Conservation (phyloP, 2,797 vertebrate genomes). For the Sus cebifrons region DNA sequence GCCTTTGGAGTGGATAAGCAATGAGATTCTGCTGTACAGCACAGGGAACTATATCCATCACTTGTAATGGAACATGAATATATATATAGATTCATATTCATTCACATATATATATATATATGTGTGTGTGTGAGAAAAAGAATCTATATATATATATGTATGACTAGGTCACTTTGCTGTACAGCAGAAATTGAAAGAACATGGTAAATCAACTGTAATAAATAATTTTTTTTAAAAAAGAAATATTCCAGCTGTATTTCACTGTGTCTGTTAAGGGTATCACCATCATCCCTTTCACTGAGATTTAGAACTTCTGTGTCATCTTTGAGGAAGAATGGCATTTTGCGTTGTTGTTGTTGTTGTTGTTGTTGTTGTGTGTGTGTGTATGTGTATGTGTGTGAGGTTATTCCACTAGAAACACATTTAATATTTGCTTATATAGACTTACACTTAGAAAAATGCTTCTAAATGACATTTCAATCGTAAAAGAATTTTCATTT, state of each 20-base stretch:
- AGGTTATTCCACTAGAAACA: conserved; percentile 31
- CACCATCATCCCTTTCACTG: neutral
- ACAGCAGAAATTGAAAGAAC: too few species aligned
- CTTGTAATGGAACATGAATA: too few species aligned
- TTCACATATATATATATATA: too few species aligned
- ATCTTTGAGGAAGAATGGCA: neutral
- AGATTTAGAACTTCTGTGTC: neutral
- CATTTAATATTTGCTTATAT: conserved; percentile 34
- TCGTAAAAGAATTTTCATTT: conserved; percentile 59
- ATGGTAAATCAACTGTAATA: too few species aligned
- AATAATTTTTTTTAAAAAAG: too few species aligned
- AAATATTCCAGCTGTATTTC: conserved; percentile 6
- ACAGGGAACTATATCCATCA: too few species aligned
- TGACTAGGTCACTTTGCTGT: too few species aligned
- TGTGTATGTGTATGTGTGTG: neutral
- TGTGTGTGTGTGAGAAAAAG: too few species aligned
- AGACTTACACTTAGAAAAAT: conserved; percentile 17
- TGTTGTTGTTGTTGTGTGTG: neutral
- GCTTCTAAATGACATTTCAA: conserved; percentile 38
- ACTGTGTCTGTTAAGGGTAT: neutral
- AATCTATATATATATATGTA: too few species aligned
- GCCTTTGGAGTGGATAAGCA: too few species aligned
- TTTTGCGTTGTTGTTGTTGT: neutral
- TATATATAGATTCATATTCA: too few species aligned
- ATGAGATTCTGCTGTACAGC: too few species aligned